phyloP scores from a whole-genome alignment of 2,888 invertebrate species.

The Dryobota labecula region DNA sequence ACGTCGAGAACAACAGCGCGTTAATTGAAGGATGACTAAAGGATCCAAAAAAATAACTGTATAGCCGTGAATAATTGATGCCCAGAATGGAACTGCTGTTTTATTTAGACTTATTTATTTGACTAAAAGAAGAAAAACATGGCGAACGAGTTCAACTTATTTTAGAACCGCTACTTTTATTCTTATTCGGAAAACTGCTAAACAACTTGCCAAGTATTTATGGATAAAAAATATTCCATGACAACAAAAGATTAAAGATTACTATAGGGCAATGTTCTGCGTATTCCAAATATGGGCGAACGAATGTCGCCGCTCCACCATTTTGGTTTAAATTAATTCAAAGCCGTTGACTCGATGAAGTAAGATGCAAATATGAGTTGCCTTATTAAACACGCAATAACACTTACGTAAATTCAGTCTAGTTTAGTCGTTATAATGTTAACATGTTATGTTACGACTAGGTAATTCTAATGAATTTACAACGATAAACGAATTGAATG shows the following conservation, averaged over 20 bases:
- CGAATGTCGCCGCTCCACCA: slow-evolving; percentile 70
- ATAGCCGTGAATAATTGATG: slow-evolving; percentile 41
- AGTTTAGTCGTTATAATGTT: slow-evolving; percentile 61
- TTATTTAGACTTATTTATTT: slow-evolving; percentile 33
- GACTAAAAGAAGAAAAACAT: slow-evolving; percentile 34
- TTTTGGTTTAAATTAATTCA: slow-evolving; percentile 75
- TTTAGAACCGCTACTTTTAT: slow-evolving; percentile 46
- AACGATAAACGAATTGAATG: slow-evolving; percentile 5
- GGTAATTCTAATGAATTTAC: slow-evolving; percentile 41
- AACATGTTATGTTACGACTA: slow-evolving; percentile 56
- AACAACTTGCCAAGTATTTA: slow-evolving; percentile 53
- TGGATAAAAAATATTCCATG: slow-evolving; percentile 61
- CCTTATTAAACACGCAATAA: slow-evolving; percentile 63
- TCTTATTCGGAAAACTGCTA: slow-evolving; percentile 52
- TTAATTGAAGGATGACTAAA: slow-evolving; percentile 41
- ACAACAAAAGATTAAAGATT: slow-evolving; percentile 74
- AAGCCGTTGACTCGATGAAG: slow-evolving; percentile 70
- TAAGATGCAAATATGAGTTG: slow-evolving; percentile 62
- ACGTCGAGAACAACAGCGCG: slow-evolving; percentile 11
- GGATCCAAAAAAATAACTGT: slow-evolving; percentile 17
- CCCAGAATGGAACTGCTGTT: slow-evolving; percentile 26
- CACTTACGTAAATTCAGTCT: slow-evolving; percentile 65
- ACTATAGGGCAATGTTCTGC: slow-evolving; percentile 73
- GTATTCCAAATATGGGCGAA: slow-evolving; percentile 72
- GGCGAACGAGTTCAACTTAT: slow-evolving; percentile 33